Conservation (phyloP, 2,888 invertebrate species). For the Pristionchus arcanus region DNA sequence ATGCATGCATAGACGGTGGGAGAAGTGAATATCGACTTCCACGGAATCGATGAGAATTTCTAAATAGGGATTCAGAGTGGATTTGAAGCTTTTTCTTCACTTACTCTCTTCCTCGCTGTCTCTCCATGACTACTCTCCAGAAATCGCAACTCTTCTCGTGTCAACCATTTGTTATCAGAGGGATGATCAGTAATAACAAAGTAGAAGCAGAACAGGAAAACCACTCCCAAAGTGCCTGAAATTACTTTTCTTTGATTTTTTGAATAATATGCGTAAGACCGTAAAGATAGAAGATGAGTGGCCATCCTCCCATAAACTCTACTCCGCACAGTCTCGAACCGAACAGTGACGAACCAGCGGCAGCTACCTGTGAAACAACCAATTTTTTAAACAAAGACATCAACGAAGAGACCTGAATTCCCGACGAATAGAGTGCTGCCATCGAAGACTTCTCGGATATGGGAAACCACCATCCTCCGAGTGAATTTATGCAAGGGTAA, state of each 20-base stretch:
- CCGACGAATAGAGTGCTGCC: slow-evolving; percentile 44
- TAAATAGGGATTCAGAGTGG: background rate
- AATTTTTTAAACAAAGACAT: background rate
- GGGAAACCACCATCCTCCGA: slow-evolving; percentile 51
- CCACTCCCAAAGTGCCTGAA: background rate
- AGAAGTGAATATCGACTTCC: background rate
- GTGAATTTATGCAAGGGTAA: slow-evolving; percentile 41
- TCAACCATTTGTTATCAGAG: slow-evolving; percentile 19
- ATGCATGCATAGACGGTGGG: slow-evolving; percentile 17
- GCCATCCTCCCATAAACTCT: slow-evolving; percentile 47
- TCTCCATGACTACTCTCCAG: slow-evolving; percentile 27
- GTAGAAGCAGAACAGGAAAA: slow-evolving; percentile 10
- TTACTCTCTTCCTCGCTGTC: background rate
- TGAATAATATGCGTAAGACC: background rate
- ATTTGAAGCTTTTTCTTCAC: background rate
- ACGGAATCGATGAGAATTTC: background rate
- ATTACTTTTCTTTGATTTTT: background rate
- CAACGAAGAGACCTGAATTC: background rate
- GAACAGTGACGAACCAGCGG: slow-evolving; percentile 18
- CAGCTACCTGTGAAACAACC: background rate
- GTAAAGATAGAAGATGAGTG: slow-evolving; percentile 50
- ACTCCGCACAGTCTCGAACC: slow-evolving; percentile 22
- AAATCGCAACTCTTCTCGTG: background rate
- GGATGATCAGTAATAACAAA: slow-evolving; percentile 15
- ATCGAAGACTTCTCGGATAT: slow-evolving; percentile 15